Evolutionary conservation across 1,140 invertebrate species (phyloP), one percentile per base, ranked within the genome.

Genomic region (Drosophila varians): DNA sequence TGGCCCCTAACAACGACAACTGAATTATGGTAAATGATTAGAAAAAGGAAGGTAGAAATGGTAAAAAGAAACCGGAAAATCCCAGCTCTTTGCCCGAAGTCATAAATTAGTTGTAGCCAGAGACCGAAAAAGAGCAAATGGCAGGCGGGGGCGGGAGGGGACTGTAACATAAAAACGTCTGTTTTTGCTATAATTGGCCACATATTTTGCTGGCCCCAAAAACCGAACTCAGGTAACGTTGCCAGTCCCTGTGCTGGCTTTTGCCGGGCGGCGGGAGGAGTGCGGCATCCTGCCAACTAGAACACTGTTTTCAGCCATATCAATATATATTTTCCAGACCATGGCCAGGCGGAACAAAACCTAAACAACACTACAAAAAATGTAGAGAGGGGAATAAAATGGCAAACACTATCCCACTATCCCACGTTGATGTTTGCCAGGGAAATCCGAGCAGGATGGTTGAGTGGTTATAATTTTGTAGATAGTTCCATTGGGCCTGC

Each of bases 121-220:
- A 43, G 47, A 48, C 36, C 26, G 14, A 61, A 74, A 12, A 56
- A 42, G 7, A 42, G n/a, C 23, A 56, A 18, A 52, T 38, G 11
- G 31, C 57, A 19, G 40, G 42, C 19, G 26, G 23, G 16, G 36
- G 23, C 58, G 61, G 26, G 23, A 38, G 36, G 23, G 64, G 61
- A 57, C 45, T 77, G 80, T 57, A 73, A 86, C 77, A 75, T 86
- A 87, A 86, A 86, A 86, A 87, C 82, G 82, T 87, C 82, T 86
- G 82, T 87, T 86, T 82, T 86, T 60, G 77, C 82, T 87, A 86
- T 86, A 86, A 86, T 86, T 86, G 82, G 82, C 82, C 82, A 86
- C 82, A 86, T 86, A 86, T 86, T 87, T 87, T 82, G 77, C 76
- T 74, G 77, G 58, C 57, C 52, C 56, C 53, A 19, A 65, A 60